Base-by-base conservation (phyloP, 2,797 vertebrate species). In the Hoplostethus atlanticus region DNA sequence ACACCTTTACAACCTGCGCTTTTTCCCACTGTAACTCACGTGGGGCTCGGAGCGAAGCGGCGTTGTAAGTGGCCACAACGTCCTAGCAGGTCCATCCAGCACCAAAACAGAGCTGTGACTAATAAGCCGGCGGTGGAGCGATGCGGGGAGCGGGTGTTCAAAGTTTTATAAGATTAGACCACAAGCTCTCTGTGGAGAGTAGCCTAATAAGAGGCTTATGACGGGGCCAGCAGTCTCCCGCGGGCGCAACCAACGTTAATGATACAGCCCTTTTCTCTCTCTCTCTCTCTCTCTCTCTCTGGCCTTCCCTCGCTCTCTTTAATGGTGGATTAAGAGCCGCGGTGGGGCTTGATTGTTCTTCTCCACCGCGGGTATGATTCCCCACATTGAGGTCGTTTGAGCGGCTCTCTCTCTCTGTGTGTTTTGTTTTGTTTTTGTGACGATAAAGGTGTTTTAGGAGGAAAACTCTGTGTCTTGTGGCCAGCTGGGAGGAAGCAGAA, bases 181-280 rank as follows among this genome's bases (percentile, higher is more conserved):
- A 80, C 83, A 81, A 82, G 79, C 81, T 90, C 80, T 80, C 76
- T 30, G 76, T 78, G 74, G 79, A 89, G 82, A 86, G 76, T 76
- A 61, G 79, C 83, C 81, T 85, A 89, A 90, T 83, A 91, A 89
- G 76, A 90, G 88, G 86, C 90, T 92, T 80, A 86, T 83, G 89
- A 83, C 83, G 70, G 78, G 70, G 21, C 87, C 86, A 59, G 80
- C 76, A 69, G 84, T 81, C 89, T 86, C 75, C 70, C 65, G 51
- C 77, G 75, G 83, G 81, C 77, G 88, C 76, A 64, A 83, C 80
- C 72, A 74, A n/a, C n/a, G 15, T 56, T 79, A 79, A 84, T 71
- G 76, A 84, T 74, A 63, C 79, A 65, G 59, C 77, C 21, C 21
- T 21, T 21, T 21, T 1, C 21, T 21, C 21, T 77, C 31, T 74